Evolutionary conservation across 2,113 vertebrate species (phyloP).

Genomic region (Sebastes schlegelii): DNA sequence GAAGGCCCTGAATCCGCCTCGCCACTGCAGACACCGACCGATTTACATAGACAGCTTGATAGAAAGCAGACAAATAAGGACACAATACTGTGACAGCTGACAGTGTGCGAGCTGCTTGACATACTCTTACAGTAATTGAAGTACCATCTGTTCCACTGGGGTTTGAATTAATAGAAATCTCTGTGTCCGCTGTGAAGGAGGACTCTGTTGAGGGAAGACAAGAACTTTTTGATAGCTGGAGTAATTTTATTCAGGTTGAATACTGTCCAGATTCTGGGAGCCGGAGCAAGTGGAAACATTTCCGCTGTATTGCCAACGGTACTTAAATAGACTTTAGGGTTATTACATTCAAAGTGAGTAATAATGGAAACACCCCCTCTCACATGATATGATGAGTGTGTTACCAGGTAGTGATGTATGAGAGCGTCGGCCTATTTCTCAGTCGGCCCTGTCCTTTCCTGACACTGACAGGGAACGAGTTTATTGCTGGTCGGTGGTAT

Average conservation of each 20-base stretch:
- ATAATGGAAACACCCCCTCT: slow-evolving; percentile 30
- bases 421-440: slow-evolving; percentile 10
- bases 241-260: slow-evolving; percentile 57
- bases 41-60: slow-evolving; percentile 15
- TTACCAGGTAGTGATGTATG: slow-evolving; percentile 39
- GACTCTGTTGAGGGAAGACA: slow-evolving; percentile 56
- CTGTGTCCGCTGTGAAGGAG: slow-evolving; percentile 49
- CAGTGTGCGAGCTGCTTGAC: neutral
- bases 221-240: slow-evolving; percentile 48
- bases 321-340: slow-evolving; percentile 44
- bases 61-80: slow-evolving; percentile 27
- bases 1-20: neutral
- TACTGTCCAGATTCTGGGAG: slow-evolving; percentile 38
- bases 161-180: slow-evolving; percentile 37
- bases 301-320: slow-evolving; percentile 31
- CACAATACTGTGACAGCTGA: slow-evolving; percentile 7
- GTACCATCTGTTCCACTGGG: slow-evolving; percentile 31
- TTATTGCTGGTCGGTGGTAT: slow-evolving; percentile 71
- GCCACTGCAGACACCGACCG: neutral
- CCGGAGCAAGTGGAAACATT: slow-evolving; percentile 44
- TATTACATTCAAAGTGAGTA: slow-evolving; percentile 34
- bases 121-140: slow-evolving; percentile 36
- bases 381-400: slow-evolving; percentile 2
- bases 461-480: slow-evolving; percentile 54
- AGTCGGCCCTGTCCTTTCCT: slow-evolving; percentile 60